Conservation (phyloP, 2,113 vertebrate species). For the Noctilio leporinus region DNA sequence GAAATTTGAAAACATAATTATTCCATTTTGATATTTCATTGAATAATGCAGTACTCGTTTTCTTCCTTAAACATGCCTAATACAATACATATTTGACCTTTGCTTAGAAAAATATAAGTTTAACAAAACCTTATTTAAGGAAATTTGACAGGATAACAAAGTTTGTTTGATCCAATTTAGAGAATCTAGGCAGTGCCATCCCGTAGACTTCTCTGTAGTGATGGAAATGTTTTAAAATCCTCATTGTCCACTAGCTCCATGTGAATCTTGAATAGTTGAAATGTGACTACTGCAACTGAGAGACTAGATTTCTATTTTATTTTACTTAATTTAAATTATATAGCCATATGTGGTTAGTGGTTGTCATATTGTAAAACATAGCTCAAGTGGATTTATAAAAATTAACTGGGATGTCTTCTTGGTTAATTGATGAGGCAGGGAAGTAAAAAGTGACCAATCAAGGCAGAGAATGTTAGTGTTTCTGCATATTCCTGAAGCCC, state of each 20-base stretch:
- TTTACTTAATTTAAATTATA: conserved; percentile 12
- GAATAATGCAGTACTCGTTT: background rate
- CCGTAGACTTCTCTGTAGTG: background rate
- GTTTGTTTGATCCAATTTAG: background rate
- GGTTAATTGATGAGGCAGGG: background rate
- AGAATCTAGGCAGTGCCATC: background rate
- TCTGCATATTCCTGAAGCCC: background rate
- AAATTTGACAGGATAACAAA: background rate
- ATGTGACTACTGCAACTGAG: background rate
- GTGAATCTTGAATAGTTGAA: background rate
- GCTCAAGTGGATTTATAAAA: background rate
- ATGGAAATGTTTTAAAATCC: background rate
- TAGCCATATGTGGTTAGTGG: background rate
- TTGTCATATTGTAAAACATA: background rate
- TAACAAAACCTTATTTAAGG: background rate
- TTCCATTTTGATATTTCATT: background rate
- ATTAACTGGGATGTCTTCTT: background rate
- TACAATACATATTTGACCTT: background rate
- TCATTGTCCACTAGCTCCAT: background rate
- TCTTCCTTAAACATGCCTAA: background rate
- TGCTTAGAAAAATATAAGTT: background rate
- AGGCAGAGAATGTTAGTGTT: background rate
- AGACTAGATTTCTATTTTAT: background rate
- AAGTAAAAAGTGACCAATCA: background rate
- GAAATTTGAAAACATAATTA: background rate